A percentile compares a stretch with the other conserved stretches of the same genome.
These are phyloP conservation scores for Clarias gariepinus DNA, from an alignment of 2,113 vertebrate species.

Conservation along the genomic window DNA sequence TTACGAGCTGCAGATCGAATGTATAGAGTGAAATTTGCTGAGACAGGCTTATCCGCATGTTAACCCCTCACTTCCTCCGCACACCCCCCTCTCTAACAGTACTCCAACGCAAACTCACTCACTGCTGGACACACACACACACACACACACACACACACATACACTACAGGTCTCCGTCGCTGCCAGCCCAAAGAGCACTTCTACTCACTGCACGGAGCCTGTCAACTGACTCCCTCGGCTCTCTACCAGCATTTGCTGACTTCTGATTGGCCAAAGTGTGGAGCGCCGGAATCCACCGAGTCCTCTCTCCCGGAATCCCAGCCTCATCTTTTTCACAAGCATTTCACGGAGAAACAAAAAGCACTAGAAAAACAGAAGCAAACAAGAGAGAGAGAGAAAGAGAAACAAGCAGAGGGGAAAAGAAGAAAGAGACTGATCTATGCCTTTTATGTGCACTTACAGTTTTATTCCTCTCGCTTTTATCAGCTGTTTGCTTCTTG, in stretches of 20 bases:
- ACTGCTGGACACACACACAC: constrained; percentile 23
- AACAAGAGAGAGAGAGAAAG: constrained; percentile 29
- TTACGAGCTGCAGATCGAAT: constrained; percentile 63
- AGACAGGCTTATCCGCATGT: constrained; percentile 62
- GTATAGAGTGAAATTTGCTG: constrained; percentile 66
- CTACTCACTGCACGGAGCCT: constrained; percentile 50
- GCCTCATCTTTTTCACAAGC: constrained; percentile 45
- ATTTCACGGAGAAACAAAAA: constrained; percentile 40
- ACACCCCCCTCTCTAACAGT: constrained; percentile 29
- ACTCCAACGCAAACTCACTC: constrained; percentile 22
- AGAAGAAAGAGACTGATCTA: constrained; percentile 2
- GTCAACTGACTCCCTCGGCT: constrained; percentile 57
- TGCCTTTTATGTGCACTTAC: constrained; percentile 44
- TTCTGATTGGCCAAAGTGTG: constrained; percentile 57
- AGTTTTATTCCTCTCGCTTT: constrained; percentile 13
- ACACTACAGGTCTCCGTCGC: constrained; percentile 38
- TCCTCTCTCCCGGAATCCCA: constrained; percentile 36
- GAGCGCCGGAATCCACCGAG: constrained; percentile 43
- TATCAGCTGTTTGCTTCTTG: constrained; percentile 28
- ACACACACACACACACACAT: constrained; percentile 36
- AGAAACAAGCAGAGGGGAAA: constrained; percentile 15
- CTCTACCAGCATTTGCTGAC: constrained; percentile 38
- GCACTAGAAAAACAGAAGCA: constrained; percentile 14
- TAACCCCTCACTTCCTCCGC: constrained; percentile 41
- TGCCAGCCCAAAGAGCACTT: constrained; percentile 38